Evolutionary conservation across 2,113 vertebrate genomes (phyloP).

Genomic region (Ptilorrhoa leucosticta): DNA sequence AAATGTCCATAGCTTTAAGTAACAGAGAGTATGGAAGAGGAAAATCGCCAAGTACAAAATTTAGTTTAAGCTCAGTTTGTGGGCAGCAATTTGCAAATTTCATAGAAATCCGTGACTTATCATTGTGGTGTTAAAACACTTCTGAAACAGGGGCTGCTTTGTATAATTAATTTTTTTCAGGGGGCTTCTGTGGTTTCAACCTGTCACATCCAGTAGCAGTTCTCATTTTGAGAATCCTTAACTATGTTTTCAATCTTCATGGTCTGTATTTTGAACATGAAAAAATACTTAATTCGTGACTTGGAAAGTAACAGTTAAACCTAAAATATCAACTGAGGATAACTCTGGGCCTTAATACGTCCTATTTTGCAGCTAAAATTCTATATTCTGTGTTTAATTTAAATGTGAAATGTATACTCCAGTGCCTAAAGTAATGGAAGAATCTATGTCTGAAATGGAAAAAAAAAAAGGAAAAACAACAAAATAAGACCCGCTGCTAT

Average conservation of each 20-base stretch:
- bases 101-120: constrained; percentile 1
- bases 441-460: background rate
- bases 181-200: constrained; percentile 56
- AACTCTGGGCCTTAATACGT: background rate
- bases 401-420: background rate
- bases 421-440: background rate
- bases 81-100: constrained; percentile 36
- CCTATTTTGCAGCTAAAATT: background rate
- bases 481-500: background rate
- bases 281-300: constrained; percentile 45
- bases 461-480: background rate
- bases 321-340: background rate
- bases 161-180: constrained; percentile 57
- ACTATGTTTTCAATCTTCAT: constrained; percentile 54
- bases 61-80: constrained; percentile 15
- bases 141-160: constrained; percentile 49
- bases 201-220: constrained; percentile 58
- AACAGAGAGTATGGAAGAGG: background rate
- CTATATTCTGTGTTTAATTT: background rate
- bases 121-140: constrained; percentile 24
- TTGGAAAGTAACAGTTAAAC: constrained; percentile 36
- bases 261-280: constrained; percentile 52
- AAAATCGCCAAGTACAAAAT: constrained; percentile 17
- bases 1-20: constrained; percentile 8
- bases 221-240: constrained; percentile 65